These are phyloP conservation scores for Ammodytes dubius DNA, from an alignment of 2,113 vertebrate species.

Conservation along the genomic window DNA sequence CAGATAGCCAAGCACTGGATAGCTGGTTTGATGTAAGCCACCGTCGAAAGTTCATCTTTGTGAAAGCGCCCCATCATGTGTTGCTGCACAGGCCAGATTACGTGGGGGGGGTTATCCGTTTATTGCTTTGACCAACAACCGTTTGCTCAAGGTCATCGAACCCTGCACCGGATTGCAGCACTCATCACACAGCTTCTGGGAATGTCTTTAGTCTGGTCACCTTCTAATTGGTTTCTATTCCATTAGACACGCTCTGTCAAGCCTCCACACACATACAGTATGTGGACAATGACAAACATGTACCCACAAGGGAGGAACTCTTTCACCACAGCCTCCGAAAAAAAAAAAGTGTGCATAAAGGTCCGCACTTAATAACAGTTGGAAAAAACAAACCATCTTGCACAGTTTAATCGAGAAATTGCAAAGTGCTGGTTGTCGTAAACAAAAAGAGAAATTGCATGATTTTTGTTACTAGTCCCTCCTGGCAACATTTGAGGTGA, in stretches of 20 bases:
- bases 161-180: neutral
- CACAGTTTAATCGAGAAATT: constrained; percentile 36
- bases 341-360: constrained; percentile 38
- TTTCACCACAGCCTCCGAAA: neutral
- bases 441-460: constrained; percentile 29
- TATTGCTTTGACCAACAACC: constrained; percentile 48
- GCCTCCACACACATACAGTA: neutral
- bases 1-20: neutral
- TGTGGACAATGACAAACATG: neutral
- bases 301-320: neutral
- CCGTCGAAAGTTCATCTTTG: constrained; percentile 5
- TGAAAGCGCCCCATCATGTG: constrained; percentile 1
- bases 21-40: neutral
- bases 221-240: neutral
- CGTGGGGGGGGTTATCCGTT: constrained; percentile 1
- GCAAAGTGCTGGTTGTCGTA: constrained; percentile 54
- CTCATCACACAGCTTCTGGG: constrained; percentile 1
- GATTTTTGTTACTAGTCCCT: neutral
- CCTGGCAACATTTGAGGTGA: constrained; percentile 23
- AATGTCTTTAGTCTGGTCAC: constrained; percentile 10
- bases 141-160: neutral
- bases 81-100: constrained; percentile 3
- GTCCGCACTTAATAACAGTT: constrained; percentile 13
- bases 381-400: constrained; percentile 20
- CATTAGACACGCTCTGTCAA: constrained; percentile 1